These are phyloP conservation scores for Casuarius casuarius DNA, from an alignment of 2,113 vertebrate species.

Conservation along the genomic window DNA sequence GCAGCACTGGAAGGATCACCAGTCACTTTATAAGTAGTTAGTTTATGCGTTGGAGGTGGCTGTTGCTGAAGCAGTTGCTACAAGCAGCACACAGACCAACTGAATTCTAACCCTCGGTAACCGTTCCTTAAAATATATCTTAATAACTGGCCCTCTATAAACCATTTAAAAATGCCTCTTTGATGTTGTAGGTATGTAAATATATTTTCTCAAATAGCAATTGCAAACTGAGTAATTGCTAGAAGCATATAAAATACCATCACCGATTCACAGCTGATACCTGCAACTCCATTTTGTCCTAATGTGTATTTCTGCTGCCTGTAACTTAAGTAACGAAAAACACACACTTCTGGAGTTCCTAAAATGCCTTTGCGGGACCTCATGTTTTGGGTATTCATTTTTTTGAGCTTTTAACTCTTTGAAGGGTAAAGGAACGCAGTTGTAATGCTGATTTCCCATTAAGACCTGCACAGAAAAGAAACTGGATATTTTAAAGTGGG, in stretches of 20 bases:
- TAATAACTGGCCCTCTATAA: neutral
- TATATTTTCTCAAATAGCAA: neutral
- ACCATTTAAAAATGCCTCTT: neutral
- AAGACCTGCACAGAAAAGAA: neutral
- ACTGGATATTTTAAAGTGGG: neutral
- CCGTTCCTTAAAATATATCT: neutral
- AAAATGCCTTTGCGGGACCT: neutral
- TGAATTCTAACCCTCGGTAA: fast-evolving
- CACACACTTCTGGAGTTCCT: neutral
- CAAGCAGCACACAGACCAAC: neutral
- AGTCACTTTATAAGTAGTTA: neutral
- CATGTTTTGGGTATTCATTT: neutral
- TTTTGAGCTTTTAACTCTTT: neutral
- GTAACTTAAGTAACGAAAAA: neutral
- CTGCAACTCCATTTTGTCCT: too few species aligned
- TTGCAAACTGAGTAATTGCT: neutral
- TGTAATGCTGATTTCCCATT: neutral
- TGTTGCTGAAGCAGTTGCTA: neutral
- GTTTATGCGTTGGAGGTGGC: neutral
- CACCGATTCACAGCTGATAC: neutral
- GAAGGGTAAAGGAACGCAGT: neutral
- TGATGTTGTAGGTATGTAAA: neutral
- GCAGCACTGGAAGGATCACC: neutral
- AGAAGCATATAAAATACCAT: neutral
- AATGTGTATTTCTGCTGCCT: neutral